These are phyloP conservation scores for Bubo scandiacus DNA, from an alignment of 2,113 vertebrate genomes.

Conservation along the genomic window DNA sequence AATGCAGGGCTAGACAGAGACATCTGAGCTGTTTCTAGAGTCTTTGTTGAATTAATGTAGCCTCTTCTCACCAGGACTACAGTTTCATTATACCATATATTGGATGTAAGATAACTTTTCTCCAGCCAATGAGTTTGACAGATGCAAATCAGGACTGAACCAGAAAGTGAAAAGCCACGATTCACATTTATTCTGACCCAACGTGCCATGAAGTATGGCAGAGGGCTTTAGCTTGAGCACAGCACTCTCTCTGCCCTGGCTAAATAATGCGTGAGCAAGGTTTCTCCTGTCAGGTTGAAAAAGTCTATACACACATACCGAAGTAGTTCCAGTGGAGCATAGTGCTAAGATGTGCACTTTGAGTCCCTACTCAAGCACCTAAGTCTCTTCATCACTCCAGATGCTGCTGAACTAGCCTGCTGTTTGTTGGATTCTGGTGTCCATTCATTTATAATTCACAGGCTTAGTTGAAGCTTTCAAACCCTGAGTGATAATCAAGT, in stretches of 20 bases:
- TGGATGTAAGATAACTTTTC: neutral
- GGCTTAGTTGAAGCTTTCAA: neutral
- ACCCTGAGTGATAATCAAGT: neutral
- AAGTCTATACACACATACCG: neutral
- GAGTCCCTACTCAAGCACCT: neutral
- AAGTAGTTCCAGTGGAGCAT: neutral
- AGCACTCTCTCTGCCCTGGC: neutral
- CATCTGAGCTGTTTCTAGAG: neutral
- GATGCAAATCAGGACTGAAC: neutral
- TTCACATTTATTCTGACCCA: neutral
- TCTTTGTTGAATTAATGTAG: neutral
- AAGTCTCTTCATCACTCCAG: neutral
- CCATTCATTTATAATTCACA: neutral
- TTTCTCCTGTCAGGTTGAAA: neutral
- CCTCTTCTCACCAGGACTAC: neutral
- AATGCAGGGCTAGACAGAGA: neutral
- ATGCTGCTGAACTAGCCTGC: neutral
- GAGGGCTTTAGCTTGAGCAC: neutral
- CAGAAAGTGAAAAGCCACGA: neutral
- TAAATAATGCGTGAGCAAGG: neutral
- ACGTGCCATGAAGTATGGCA: rapidly evolving
- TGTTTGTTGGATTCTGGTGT: neutral
- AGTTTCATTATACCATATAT: neutral
- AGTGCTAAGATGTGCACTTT: neutral
- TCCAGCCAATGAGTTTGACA: neutral